phyloP scores from a whole-genome alignment of 2,797 vertebrate genomes.

The Sardinella longiceps region DNA sequence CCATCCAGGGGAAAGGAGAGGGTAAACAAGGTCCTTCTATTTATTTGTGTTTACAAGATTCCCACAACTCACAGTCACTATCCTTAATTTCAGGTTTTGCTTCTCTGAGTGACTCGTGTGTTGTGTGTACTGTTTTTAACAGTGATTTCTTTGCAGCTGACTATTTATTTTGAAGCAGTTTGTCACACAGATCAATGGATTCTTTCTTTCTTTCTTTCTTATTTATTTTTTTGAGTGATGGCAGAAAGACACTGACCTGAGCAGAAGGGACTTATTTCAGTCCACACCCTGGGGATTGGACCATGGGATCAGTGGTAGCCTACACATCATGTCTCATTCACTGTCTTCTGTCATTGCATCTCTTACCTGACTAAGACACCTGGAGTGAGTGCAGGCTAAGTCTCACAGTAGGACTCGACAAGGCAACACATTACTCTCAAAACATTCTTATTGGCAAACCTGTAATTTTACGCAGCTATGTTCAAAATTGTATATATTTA shows the following conservation, averaged over 20 bases:
- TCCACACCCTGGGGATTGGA: not conserved
- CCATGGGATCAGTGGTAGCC: not conserved
- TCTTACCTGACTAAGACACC: not conserved
- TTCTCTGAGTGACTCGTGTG: not conserved
- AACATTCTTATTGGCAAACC: not conserved
- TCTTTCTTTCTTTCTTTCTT: too few relatives aligned
- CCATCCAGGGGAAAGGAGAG: too few relatives aligned
- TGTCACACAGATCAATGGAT: too few relatives aligned
- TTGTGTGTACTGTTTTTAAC: not conserved
- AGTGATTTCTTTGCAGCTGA: not conserved
- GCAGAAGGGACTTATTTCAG: too few relatives aligned
- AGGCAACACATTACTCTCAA: not conserved
- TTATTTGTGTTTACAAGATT: not conserved
- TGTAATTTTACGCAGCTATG: too few relatives aligned
- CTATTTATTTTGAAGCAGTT: not conserved
- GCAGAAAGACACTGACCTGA: not conserved
- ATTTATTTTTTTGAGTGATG: too few relatives aligned
- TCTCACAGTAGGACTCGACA: not conserved
- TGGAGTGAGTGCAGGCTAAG: not conserved
- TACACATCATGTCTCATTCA: too few relatives aligned
- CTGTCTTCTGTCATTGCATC: not conserved
- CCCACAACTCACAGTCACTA: not conserved
- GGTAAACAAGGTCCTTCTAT: not conserved
- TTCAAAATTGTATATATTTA: too few relatives aligned
- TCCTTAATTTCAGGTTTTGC: not conserved